Percentiles rank a stretch among this genome's conserved stretches.
Conservation (phyloP, 2,888 invertebrate species). For the Lochmaea crataegi region DNA sequence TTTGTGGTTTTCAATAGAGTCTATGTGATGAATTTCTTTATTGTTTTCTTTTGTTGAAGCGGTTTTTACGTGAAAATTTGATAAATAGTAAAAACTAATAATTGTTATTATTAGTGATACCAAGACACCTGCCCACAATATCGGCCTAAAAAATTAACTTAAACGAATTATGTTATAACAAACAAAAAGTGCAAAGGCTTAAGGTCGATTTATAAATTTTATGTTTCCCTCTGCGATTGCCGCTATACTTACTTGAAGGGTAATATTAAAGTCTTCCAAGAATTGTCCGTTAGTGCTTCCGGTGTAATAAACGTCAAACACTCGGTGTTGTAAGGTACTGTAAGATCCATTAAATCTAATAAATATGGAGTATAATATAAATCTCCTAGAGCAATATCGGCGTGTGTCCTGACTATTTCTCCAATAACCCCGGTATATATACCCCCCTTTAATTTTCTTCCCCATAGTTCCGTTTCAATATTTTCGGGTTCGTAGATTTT, state of each 20-base stretch:
- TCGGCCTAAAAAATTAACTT: slow-evolving; percentile 66
- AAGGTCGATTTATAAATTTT: too few species aligned
- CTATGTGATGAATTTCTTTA: slow-evolving; percentile 22
- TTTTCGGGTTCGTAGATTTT: slow-evolving; percentile 75
- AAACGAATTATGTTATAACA: too few species aligned
- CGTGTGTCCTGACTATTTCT: slow-evolving; percentile 75
- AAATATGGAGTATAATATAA: slow-evolving; percentile 80
- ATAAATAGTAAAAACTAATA: slow-evolving; percentile 74
- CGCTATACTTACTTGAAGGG: slow-evolving; percentile 80
- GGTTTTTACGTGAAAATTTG: slow-evolving; percentile 69
- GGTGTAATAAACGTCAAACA: slow-evolving; percentile 88
- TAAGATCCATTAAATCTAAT: slow-evolving; percentile 77
- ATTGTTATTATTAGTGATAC: slow-evolving; percentile 76
- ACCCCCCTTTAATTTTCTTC: slow-evolving; percentile 72
- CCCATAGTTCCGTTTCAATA: slow-evolving; percentile 76
- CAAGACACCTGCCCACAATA: slow-evolving; percentile 82
- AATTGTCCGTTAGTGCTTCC: slow-evolving; percentile 82
- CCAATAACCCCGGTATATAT: slow-evolving; percentile 79
- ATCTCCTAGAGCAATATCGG: slow-evolving; percentile 82
- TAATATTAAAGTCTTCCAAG: slow-evolving; percentile 84
- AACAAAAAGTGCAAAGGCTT: too few species aligned
- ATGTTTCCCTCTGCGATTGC: too few species aligned
- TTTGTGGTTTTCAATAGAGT: slow-evolving; percentile 45
- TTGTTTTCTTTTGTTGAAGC: slow-evolving; percentile 48
- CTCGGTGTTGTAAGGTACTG: slow-evolving; percentile 82